Conservation (phyloP, 2,888 invertebrate genomes). For the Mythimna vitellina region DNA sequence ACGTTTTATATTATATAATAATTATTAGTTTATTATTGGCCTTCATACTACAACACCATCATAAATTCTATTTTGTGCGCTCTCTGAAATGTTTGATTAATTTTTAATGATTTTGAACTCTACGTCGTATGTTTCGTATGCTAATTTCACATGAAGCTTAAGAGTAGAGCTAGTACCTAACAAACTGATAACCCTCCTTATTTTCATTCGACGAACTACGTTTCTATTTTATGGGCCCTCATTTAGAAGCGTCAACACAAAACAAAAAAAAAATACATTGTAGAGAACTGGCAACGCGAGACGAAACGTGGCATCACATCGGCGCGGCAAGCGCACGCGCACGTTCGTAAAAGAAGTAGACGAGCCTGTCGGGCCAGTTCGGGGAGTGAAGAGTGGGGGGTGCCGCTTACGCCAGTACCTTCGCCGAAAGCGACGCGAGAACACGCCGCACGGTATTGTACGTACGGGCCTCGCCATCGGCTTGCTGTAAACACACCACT, state of each 20-base stretch:
- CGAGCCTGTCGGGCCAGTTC: conserved; percentile 85
- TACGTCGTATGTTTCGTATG: background rate
- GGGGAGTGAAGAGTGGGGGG: conserved; percentile 79
- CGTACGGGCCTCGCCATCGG: conserved; percentile 66
- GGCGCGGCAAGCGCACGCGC: conserved; percentile 88
- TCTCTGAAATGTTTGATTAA: background rate
- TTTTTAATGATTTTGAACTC: background rate
- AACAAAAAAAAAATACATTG: conserved; percentile 80
- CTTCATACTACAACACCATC: background rate
- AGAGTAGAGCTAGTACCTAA: conserved; percentile 39
- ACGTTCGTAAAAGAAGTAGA: conserved; percentile 77
- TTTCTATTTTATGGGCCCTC: conserved; percentile 87
- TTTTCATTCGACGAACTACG: conserved; percentile 76
- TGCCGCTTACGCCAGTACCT: conserved; percentile 83
- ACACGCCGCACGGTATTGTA: conserved; percentile 74
- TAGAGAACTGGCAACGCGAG: conserved; percentile 83
- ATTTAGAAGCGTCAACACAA: conserved; percentile 87
- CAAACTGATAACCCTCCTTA: conserved; percentile 57
- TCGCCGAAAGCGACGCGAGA: conserved; percentile 79
- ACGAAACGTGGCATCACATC: conserved; percentile 85
- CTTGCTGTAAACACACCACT: conserved; percentile 74
- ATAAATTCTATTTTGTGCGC: background rate
- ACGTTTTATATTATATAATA: conserved; percentile 1
- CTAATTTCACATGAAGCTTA: conserved; percentile 14
- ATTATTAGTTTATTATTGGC: background rate